phyloP scores from a whole-genome alignment of 2,888 invertebrate species.

The Cheilosia pagana region DNA sequence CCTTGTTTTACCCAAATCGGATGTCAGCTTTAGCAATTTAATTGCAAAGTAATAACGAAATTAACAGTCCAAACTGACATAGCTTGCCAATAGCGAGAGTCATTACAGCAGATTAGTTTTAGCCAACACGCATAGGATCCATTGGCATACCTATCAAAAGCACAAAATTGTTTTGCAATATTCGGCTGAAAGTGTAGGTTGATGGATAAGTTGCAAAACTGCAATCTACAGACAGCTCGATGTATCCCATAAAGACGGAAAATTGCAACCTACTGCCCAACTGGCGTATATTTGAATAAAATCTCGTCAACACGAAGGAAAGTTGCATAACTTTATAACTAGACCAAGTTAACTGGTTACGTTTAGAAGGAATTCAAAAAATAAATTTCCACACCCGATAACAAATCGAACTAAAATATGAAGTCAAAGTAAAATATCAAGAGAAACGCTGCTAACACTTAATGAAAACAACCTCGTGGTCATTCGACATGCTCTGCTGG shows the following conservation, averaged over 20 bases:
- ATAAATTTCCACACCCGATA: not conserved
- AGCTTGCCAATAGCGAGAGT: too few relatives aligned
- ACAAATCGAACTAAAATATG: not conserved
- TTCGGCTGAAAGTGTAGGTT: not conserved
- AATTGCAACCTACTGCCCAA: not conserved
- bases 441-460: conserved; percentile 1
- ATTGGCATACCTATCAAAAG: not conserved
- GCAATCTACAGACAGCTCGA: not conserved
- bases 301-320: not conserved
- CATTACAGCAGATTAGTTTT: not conserved
- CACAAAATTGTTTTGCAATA: not conserved
- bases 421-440: not conserved
- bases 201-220: not conserved
- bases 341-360: conserved; percentile 6
- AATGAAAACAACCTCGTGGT: conserved; percentile 37
- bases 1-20: not conserved
- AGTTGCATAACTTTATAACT: not conserved
- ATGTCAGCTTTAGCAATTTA: too few relatives aligned
- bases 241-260: not conserved
- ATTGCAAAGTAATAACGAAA: too few relatives aligned
- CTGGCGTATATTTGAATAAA: not conserved
- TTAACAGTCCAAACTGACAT: too few relatives aligned
- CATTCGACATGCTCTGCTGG: conserved; percentile 57
- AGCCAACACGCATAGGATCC: too few relatives aligned
- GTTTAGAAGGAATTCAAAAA: not conserved